These are phyloP conservation scores for Archegozetes longisetosus DNA, from an alignment of 1,140 invertebrate species.

Conservation along the genomic window DNA sequence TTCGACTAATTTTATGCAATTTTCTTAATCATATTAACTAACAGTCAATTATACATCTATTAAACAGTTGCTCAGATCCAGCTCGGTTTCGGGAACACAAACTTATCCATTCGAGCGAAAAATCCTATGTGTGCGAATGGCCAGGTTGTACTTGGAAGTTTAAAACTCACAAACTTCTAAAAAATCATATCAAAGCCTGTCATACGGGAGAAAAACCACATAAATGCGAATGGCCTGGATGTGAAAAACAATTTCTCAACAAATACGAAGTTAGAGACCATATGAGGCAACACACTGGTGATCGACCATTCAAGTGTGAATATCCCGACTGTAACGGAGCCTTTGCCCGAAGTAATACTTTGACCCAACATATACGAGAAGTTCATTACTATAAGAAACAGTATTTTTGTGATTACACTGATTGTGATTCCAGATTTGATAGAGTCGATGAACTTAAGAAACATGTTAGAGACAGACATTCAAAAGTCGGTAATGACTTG, in stretches of 20 bases:
- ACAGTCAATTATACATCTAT: too few relatives aligned
- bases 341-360: background rate
- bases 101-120: conserved; percentile 51
- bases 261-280: background rate
- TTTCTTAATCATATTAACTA: too few relatives aligned
- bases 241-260: background rate
- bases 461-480: background rate
- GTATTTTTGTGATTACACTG: background rate
- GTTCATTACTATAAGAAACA: background rate
- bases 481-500: background rate
- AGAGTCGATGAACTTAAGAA: background rate
- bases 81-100: conserved; percentile 63
- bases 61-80: background rate
- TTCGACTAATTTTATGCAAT: too few relatives aligned
- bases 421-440: background rate
- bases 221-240: conserved; percentile 38
- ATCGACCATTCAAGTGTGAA: background rate
- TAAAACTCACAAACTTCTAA: conserved; percentile 78
- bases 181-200: conserved; percentile 50
- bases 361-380: background rate
- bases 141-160: conserved; percentile 69
- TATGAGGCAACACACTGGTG: background rate
- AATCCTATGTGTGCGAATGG: conserved; percentile 75
- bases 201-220: conserved; percentile 73
- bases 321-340: background rate